Conservation (phyloP, 2,888 invertebrate genomes). For the Heliconius sara region DNA sequence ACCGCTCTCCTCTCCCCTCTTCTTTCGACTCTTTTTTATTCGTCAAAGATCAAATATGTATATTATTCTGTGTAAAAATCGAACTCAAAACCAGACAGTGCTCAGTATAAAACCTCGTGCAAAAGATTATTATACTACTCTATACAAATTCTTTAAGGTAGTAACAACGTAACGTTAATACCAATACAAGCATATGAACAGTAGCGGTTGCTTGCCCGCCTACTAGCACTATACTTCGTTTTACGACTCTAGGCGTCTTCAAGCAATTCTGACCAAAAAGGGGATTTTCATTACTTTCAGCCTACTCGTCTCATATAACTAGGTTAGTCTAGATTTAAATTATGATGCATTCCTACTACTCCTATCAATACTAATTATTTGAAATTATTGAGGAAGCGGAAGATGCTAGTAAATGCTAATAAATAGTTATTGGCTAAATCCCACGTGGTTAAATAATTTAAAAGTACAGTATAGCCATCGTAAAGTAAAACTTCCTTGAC, state of each 20-base stretch:
- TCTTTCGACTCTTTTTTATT: too few relatives aligned
- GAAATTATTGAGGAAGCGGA: background rate
- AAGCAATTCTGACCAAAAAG: constrained; percentile 4
- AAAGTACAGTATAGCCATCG: background rate
- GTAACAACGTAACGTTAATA: background rate
- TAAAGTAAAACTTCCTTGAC: background rate
- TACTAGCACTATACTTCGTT: constrained; percentile 13
- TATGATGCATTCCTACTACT: background rate
- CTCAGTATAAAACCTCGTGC: too few relatives aligned
- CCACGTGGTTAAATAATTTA: background rate
- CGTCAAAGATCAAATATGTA: too few relatives aligned
- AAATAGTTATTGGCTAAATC: background rate
- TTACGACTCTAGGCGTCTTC: constrained; percentile 23
- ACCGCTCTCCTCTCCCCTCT: too few relatives aligned
- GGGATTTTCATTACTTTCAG: background rate
- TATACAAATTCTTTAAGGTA: too few relatives aligned
- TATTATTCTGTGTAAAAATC: too few relatives aligned
- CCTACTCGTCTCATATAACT: background rate
- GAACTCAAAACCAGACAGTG: too few relatives aligned
- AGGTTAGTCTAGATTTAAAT: background rate
- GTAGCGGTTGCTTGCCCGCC: constrained; percentile 1
- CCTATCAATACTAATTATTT: background rate
- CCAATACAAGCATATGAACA: background rate
- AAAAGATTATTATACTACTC: too few relatives aligned
- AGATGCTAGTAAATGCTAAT: background rate